Evolutionary conservation across 2,797 vertebrate species (phyloP), one percentile per base, ranked within the genome.

Genomic region (Manis crassicaudata): DNA sequence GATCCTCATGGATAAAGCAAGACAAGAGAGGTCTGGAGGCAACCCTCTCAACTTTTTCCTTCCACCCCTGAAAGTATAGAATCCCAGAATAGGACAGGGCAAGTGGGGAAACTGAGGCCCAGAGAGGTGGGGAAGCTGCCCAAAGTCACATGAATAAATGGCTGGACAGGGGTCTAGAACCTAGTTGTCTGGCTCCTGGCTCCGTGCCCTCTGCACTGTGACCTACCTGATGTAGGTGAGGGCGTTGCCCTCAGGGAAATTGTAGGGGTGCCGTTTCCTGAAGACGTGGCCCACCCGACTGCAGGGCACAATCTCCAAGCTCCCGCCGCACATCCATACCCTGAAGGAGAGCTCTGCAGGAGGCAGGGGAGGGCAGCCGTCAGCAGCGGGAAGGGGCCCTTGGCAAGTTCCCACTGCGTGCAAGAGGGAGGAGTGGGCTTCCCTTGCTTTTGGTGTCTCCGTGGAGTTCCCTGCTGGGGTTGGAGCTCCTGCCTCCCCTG

Each of bases 311-410:
- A 99, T 99, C 98, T 99, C 99, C 98, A 99, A 98, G 98, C 99
- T 99, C 88, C 99, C 99, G 25, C 99, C 99, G 0, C 99, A 99
- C 99, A 99, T 99, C 99, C 99, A 99, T 92, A 99, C 99, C 60
- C 99, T 98, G 98, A 99, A 99, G 0, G 99, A 99, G 73, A 99
- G 99, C 97, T 99, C 99, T 99, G 99, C 11, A 95, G 98, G 96
- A 98, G 93, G 99, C 11, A 95, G 98, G 96, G 98, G 93, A 98
- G 0, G 37, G 85, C 62, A 92, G 72, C 56, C 18, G 2, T 98
- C 92, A 98, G 0, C 32, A 17, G 80, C 21, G 40, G n/a, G 18
- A 52, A 40, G 27, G 29, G 16, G 4, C 76, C 32, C 52, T 32
- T 0, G 73, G 75, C 43, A 11, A 54, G 72, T 17, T 27, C 60